Evolutionary conservation across 1,140 invertebrate genomes (phyloP).

Genomic region (Dinoponera quadriceps): DNA sequence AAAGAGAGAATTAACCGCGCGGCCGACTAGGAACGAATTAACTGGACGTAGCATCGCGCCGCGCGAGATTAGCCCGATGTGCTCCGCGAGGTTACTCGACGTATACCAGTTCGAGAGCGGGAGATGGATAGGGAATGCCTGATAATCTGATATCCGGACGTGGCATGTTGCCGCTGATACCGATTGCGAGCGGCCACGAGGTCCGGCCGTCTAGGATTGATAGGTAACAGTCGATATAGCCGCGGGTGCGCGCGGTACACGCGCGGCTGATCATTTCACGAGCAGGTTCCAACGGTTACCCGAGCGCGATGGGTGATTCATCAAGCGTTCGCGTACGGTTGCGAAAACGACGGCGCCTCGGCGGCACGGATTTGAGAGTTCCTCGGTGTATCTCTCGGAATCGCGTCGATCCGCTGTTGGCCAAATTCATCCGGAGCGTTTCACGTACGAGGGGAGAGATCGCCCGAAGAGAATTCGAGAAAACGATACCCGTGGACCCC

Average conservation of each 20-base stretch:
- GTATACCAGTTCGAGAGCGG: conserved; percentile 51
- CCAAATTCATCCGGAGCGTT: background rate
- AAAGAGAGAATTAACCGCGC: conserved; percentile 48
- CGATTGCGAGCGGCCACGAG: conserved; percentile 24
- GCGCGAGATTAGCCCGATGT: conserved; percentile 63
- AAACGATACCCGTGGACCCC: background rate
- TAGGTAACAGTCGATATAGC: conserved; percentile 71
- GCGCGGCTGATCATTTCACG: conserved; percentile 54
- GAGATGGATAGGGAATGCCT: conserved; percentile 69
- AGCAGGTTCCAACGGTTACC: conserved; percentile 28
- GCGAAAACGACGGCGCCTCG: background rate
- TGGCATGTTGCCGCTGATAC: conserved; percentile 57
- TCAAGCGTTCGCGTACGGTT: conserved; percentile 39
- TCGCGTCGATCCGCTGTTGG: background rate
- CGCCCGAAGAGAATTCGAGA: background rate
- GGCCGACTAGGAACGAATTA: conserved; percentile 66
- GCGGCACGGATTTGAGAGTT: background rate
- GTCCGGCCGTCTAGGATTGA: conserved; percentile 59
- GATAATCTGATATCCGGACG: conserved; percentile 67
- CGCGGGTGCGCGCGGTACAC: conserved; percentile 33
- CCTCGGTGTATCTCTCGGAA: background rate
- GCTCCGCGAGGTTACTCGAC: conserved; percentile 31
- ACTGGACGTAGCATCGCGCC: conserved; percentile 25
- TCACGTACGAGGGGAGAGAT: background rate
- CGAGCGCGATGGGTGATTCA: conserved; percentile 29